phyloP scores from a whole-genome alignment of 1,140 invertebrate genomes.

The Brachionus plicatilis region DNA sequence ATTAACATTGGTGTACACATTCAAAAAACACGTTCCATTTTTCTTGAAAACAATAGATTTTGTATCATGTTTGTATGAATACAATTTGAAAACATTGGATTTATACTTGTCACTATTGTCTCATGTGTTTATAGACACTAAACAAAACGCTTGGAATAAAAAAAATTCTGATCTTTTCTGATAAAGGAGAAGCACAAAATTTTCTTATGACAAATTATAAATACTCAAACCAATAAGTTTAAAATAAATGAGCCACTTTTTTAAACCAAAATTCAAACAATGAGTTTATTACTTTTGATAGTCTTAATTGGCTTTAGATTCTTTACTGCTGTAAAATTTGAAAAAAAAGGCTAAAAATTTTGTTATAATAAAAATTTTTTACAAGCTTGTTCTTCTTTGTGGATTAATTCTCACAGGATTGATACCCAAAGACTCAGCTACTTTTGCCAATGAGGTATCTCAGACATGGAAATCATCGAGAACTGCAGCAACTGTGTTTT shows the following conservation, averaged over 20 bases:
- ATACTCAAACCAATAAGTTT: neutral
- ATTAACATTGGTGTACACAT: neutral
- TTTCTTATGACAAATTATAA: neutral
- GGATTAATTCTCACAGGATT: neutral
- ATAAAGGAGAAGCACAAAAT: neutral
- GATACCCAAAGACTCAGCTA: neutral
- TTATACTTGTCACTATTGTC: neutral
- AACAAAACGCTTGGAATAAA: neutral
- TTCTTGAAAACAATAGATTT: neutral
- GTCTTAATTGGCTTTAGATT: neutral
- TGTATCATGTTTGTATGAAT: neutral
- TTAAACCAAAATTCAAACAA: neutral
- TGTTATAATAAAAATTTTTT: neutral
- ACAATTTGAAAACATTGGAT: neutral
- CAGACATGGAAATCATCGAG: neutral
- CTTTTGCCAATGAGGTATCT: neutral
- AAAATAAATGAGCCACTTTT: neutral
- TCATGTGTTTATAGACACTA: neutral
- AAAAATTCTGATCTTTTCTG: neutral
- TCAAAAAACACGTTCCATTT: neutral
- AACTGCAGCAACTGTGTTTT: neutral
- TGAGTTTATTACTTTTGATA: neutral
- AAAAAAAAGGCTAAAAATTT: neutral
- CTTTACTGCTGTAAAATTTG: neutral
- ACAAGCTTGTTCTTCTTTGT: neutral